Evolutionary conservation across 2,888 invertebrate species (phyloP), one percentile per base, ranked within the genome.

Genomic region (Cosmia pyralina): DNA sequence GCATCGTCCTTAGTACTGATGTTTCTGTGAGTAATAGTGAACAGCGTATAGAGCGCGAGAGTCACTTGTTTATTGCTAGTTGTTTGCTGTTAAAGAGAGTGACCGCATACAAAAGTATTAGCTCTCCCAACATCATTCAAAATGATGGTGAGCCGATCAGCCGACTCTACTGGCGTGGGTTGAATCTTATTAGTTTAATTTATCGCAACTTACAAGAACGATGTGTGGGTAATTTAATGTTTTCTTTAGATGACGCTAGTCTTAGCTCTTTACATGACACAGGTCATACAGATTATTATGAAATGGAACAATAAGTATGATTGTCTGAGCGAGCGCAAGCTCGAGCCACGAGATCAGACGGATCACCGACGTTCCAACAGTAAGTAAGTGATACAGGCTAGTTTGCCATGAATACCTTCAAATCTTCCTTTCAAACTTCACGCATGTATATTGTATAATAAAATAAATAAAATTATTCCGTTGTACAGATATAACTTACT

Each of bases 271-370:
- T 28, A 28, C 38, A 38, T 15, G 7, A 38, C 19, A 34, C 3
- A 19, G 44, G 22, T 48, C 22, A 50, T 67, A 67, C 41, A 60
- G 38, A 53, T 59, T 28, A 10, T 13, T 53, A n/a, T 50, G 28
- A 75, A 66, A 74, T 48, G 64, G 10, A 73, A 73, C 48, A 50
- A 75, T 22, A 13, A 55, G 50, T n/a, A 62, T 62, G 0, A 67
- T 67, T 38, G 53, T 44, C 46, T 48, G 55, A 57, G 60, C 50
- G 65, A 57, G 22, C 28, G 44, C 38, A 53, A 76, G 72, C 71
- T 62, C 52, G 77, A 28, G 44, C 28, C 19, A 41, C 62, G 46
- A 75, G 58, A 77, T 58, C 13, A 73, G 38, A 53, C 59, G 58
- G 50, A 64, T 15, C 55, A 19, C 55, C 34, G 52, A 64, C 60